Evolutionary conservation across 2,113 vertebrate species (phyloP).

Genomic region (Atherinomorus stipes): DNA sequence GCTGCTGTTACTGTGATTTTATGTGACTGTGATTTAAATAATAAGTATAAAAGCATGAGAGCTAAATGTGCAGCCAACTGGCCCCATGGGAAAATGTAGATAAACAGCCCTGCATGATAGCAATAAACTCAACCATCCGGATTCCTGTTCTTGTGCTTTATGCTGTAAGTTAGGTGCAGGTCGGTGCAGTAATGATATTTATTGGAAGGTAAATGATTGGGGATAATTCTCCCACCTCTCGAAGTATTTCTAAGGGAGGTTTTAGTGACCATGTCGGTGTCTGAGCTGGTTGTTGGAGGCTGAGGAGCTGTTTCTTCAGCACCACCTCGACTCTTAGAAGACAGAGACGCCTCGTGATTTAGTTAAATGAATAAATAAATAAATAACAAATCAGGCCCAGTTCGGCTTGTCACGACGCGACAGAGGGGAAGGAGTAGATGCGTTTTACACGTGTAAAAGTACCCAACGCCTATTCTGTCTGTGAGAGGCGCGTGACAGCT

Average conservation of each 20-base stretch:
- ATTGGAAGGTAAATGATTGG: neutral
- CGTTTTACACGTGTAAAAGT: neutral
- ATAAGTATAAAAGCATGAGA: too few species aligned
- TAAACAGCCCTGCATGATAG: too few species aligned
- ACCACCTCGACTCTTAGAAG: constrained; percentile 11
- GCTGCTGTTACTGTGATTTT: too few species aligned
- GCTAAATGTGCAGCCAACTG: too few species aligned
- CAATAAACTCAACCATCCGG: too few species aligned
- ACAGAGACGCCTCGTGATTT: constrained; percentile 2
- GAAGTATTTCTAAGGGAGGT: too few species aligned
- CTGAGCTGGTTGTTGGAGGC: constrained; percentile 12
- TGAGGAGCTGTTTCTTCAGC: constrained; percentile 71
- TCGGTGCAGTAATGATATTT: too few species aligned
- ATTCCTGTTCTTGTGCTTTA: neutral
- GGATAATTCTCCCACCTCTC: neutral
- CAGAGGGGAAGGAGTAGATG: neutral
- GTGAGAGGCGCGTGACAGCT: constrained; percentile 3
- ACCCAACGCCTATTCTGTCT: neutral
- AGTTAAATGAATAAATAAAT: too few species aligned
- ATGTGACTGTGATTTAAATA: too few species aligned
- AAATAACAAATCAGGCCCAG: constrained; percentile 52
- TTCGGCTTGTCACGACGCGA: constrained; percentile 43
- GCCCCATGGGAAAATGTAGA: too few species aligned
- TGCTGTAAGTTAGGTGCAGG: neutral
- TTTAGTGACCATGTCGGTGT: neutral